Percentiles rank a stretch among this genome's conserved stretches.
Evolutionary conservation across 2,113 vertebrate genomes (phyloP).

Genomic region (Megaceryle maxima): DNA sequence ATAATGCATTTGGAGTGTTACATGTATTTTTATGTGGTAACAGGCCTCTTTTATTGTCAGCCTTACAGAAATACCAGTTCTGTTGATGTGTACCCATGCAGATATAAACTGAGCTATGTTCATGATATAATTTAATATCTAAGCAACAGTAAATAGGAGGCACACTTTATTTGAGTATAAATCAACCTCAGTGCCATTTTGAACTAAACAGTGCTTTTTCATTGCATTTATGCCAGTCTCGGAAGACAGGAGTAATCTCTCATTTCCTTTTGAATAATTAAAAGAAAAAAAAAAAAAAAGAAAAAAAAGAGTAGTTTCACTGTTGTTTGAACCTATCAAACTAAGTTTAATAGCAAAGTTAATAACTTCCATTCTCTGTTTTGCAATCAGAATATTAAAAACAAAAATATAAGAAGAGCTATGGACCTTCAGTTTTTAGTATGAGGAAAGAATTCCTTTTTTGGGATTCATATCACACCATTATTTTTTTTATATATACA

Average conservation of each 20-base stretch:
- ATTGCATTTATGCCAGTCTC: background rate
- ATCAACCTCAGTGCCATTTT: background rate
- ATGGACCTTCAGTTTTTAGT: background rate
- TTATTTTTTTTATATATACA: background rate
- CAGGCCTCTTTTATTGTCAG: slow-evolving; percentile 26
- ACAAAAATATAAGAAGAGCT: background rate
- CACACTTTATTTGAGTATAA: background rate
- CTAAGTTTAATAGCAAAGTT: background rate
- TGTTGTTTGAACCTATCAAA: background rate
- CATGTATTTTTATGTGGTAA: slow-evolving; percentile 10
- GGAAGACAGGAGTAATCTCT: background rate
- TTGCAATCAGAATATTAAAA: background rate
- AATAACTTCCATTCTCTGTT: background rate
- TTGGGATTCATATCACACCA: background rate
- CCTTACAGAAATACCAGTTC: background rate
- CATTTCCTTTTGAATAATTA: slow-evolving; percentile 35
- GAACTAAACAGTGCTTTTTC: background rate
- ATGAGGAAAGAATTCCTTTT: background rate
- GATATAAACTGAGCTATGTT: background rate
- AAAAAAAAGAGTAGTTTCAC: slow-evolving; percentile 11
- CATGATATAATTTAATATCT: background rate
- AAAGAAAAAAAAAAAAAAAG: background rate
- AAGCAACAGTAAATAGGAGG: background rate
- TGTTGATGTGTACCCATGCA: background rate
- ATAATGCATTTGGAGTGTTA: background rate